A percentile compares a stretch with the other conserved stretches of the same genome.
Evolutionary conservation across 2,888 invertebrate species (phyloP).

Genomic region (Sisyra terminalis): DNA sequence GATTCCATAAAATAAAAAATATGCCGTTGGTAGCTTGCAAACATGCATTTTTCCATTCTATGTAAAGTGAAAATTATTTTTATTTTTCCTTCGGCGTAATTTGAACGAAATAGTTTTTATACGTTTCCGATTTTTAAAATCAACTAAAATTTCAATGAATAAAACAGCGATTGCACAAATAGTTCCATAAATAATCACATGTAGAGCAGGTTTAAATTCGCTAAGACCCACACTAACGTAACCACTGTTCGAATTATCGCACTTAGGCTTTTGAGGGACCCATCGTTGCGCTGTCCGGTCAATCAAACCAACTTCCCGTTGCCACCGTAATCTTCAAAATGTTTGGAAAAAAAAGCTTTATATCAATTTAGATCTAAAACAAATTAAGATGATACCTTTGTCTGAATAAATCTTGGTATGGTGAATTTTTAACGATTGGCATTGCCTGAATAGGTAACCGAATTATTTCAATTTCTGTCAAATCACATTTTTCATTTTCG

Average conservation of each 20-base stretch:
- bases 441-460: constrained; percentile 36
- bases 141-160: not conserved
- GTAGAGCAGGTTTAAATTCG: constrained; percentile 34
- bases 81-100: too few species aligned
- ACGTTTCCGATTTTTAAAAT: not conserved
- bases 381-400: too few species aligned
- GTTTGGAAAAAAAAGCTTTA: constrained; percentile 7
- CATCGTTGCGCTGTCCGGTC: constrained; percentile 32
- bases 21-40: too few species aligned
- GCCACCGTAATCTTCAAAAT: constrained; percentile 44
- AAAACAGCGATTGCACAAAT: not conserved
- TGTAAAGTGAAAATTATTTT: too few species aligned
- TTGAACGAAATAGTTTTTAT: too few species aligned
- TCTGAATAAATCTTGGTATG: constrained; percentile 37
- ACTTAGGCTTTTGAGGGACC: constrained; percentile 36
- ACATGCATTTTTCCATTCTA: too few species aligned
- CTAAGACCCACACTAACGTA: constrained; percentile 36
- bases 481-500: constrained; percentile 43
- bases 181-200: constrained; percentile 23
- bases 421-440: constrained; percentile 35
- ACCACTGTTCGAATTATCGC: constrained; percentile 29
- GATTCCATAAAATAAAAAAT: too few species aligned
- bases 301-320: constrained; percentile 39
- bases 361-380: too few species aligned
- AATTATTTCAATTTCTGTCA: constrained; percentile 40